Percentiles rank a stretch among this genome's conserved stretches.
These are phyloP conservation scores for Clupea harengus DNA, from an alignment of 2,113 vertebrate genomes.

Conservation along the genomic window DNA sequence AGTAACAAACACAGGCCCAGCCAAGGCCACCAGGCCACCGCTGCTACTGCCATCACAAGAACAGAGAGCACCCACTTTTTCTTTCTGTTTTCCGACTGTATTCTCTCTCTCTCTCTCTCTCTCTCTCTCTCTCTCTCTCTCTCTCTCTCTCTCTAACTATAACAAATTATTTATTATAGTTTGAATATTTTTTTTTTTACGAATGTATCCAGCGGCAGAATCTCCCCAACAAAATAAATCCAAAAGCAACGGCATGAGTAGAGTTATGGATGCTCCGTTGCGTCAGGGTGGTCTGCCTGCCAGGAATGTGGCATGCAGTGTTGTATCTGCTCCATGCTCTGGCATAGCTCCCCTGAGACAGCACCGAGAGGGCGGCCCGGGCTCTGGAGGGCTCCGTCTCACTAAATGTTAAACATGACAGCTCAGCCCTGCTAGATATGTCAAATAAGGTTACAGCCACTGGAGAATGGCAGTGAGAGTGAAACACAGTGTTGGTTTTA, in stretches of 20 bases:
- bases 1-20: neutral
- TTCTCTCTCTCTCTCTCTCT: too few relatives aligned
- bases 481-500: neutral
- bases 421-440: neutral
- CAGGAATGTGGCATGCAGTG: slow-evolving; percentile 4
- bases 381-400: neutral
- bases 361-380: neutral
- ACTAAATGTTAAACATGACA: slow-evolving; percentile 11
- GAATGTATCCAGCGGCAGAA: neutral
- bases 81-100: too few relatives aligned
- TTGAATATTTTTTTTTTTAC: too few relatives aligned
- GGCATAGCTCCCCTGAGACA: neutral
- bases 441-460: slow-evolving; percentile 8
- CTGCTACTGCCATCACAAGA: neutral
- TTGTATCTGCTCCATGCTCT: neutral
- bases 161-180: too few relatives aligned
- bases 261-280: neutral
- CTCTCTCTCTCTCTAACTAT: too few relatives aligned
- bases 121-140: too few relatives aligned
- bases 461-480: neutral
- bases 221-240: neutral
- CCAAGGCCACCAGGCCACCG: neutral
- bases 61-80: neutral
- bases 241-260: neutral
- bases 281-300: neutral